A percentile compares a stretch with the other conserved stretches of the same genome.
These are phyloP conservation scores for Cotesia congregata DNA, from an alignment of 2,888 invertebrate genomes.

Conservation along the genomic window DNA sequence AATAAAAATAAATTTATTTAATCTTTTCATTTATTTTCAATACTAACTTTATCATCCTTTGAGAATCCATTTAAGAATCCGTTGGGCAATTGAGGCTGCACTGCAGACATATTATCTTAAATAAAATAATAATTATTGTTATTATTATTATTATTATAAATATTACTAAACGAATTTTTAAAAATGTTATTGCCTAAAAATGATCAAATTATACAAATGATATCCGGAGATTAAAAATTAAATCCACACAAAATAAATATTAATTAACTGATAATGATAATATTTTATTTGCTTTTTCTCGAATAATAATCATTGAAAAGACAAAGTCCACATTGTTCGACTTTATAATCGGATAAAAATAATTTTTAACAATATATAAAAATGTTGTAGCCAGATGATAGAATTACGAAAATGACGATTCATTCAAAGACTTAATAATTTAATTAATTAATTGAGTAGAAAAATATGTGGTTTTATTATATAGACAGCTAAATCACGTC, in stretches of 20 bases:
- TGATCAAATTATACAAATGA: constrained; percentile 7
- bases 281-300: not conserved
- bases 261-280: constrained; percentile 19
- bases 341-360: not conserved
- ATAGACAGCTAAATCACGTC: constrained; percentile 23
- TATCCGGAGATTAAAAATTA: not conserved
- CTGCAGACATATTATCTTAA: constrained; percentile 61
- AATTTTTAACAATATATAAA: not conserved
- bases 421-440: not conserved
- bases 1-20: not conserved
- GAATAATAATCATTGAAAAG: not conserved
- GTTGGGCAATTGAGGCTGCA: constrained; percentile 57
- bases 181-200: not conserved
- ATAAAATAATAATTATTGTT: constrained; percentile 35
- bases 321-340: not conserved
- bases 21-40: constrained; percentile 17
- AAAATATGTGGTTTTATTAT: not conserved
- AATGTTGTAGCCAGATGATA: not conserved
- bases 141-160: constrained; percentile 22
- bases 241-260: not conserved
- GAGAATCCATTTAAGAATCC: constrained; percentile 57
- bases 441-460: not conserved
- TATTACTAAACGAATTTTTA: constrained; percentile 12
- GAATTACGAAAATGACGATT: constrained; percentile 7
- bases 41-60: constrained; percentile 57